A percentile compares a stretch with the other conserved stretches of the same genome.
These are phyloP conservation scores for Anableps anableps DNA, from an alignment of 2,797 vertebrate genomes.

Conservation along the genomic window DNA sequence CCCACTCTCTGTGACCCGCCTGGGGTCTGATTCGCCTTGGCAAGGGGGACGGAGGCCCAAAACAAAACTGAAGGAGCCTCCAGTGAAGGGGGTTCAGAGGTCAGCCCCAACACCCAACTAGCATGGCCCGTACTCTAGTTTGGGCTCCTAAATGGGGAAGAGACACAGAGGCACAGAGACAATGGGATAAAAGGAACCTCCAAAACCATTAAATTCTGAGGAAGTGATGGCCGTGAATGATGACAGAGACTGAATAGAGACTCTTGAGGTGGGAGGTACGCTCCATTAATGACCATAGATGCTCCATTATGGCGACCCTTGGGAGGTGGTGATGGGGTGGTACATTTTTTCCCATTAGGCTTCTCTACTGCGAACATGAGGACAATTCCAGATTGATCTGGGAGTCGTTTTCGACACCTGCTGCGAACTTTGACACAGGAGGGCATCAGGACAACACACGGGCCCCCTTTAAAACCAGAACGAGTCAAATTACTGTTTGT, in stretches of 20 bases:
- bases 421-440: constrained; percentile 52
- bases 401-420: constrained; percentile 52
- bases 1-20: constrained; percentile 76
- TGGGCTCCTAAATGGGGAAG: constrained; percentile 81
- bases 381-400: constrained; percentile 73
- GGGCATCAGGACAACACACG: constrained; percentile 63
- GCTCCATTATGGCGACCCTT: constrained; percentile 79
- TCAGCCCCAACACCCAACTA: constrained; percentile 79
- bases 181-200: constrained; percentile 90
- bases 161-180: constrained; percentile 80
- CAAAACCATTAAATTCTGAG: constrained; percentile 89
- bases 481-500: constrained; percentile 77
- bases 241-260: constrained; percentile 85
- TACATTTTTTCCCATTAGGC: constrained; percentile 75
- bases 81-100: constrained; percentile 75
- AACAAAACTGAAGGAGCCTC: constrained; percentile 83
- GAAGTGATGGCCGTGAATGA: constrained; percentile 89
- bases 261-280: constrained; percentile 85
- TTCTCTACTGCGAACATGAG: constrained; percentile 54
- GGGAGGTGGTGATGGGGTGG: constrained; percentile 78
- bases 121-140: constrained; percentile 80
- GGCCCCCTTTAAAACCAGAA: constrained; percentile 62
- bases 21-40: constrained; percentile 84
- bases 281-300: constrained; percentile 81
- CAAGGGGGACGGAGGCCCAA: constrained; percentile 80